Base-by-base conservation (phyloP, 1,140 invertebrate genomes). In the Dolichoris vasculosae region DNA sequence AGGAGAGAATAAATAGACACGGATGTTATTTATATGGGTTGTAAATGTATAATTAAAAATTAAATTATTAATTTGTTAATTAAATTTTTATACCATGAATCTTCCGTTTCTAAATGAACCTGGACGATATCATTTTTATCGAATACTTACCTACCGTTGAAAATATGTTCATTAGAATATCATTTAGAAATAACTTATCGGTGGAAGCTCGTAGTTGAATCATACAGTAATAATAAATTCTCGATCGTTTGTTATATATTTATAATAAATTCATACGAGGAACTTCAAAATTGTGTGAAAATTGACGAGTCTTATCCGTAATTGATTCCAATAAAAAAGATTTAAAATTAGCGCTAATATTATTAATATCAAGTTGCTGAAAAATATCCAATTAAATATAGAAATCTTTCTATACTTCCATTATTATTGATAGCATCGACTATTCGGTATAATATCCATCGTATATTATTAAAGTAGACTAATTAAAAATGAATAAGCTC, bases 11-110 rank as follows among this genome's bases (percentile, higher is more conserved):
- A 76, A 51, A 15, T 76, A 48, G 6, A 30, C 26, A 23, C 30
- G 73, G 23, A 48, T 26, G 6, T 32, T 30, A 30, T 64, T 30
- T 30, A 7, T 64, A 64, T 32, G 63, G 32, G 32, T 64, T 30
- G 23, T 40, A 38, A 64, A 32, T 35, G 59, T 9, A 32, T 51
- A 51, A 80, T 64, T 63, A 59, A 64, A 64, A 80, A 80, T 64
- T 38, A 80, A n/a, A 35, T 43, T 32, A 38, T 23, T 80, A 11
- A 51, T 59, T 55, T 75, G n/a, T n/a, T n/a, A n/a, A n/a, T n/a
- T n/a, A n/a, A n/a, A 26, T 20, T 46, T 23, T 75, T 43, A 46
- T n/a, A n/a, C 23, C 26, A 43, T 11, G 2, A 43, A 26, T 75
- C 40, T 75, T 48, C 26, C 23, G 43, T 32, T 64, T 7, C 63